A percentile compares a stretch with the other conserved stretches of the same genome.
Conservation (phyloP, 2,888 invertebrate genomes). For the Synanthedon formicaeformis region DNA sequence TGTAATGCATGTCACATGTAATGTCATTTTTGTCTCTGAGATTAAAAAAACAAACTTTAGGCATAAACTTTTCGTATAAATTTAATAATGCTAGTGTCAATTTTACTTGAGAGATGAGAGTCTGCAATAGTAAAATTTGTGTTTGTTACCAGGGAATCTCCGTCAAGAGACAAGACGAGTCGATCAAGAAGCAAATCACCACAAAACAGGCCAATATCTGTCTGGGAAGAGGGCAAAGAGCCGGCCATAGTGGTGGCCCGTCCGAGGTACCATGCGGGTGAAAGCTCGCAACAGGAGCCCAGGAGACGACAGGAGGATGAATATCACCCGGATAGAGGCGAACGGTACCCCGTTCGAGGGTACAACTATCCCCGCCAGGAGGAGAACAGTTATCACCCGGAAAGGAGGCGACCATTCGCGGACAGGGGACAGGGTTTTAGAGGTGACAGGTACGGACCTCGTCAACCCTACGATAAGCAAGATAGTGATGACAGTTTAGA, state of each 20-base stretch:
- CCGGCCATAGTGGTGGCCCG: conserved; percentile 10
- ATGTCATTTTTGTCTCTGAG: no score
- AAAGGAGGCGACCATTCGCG: conserved; percentile 26
- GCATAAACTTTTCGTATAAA: no score
- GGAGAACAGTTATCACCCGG: conserved; percentile 4
- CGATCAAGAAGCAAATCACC: conserved; percentile 41
- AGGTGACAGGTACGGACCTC: conserved; percentile 16
- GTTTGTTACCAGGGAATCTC: conserved; percentile 31
- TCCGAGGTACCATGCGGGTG: conserved; percentile 17
- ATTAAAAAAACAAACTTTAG: no score
- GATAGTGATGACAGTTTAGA: not conserved
- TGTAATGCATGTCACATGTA: no score
- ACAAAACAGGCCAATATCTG: conserved; percentile 24
- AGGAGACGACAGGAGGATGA: conserved; percentile 16
- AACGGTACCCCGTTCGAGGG: conserved; percentile 1
- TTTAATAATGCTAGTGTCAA: no score
- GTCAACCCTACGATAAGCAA: conserved; percentile 12
- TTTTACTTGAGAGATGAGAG: no score
- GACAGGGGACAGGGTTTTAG: conserved; percentile 32
- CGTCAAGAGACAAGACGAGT: conserved; percentile 28
- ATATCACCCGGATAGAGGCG: conserved; percentile 12
- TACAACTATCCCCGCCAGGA: not conserved
- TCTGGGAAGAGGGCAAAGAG: conserved; percentile 34
- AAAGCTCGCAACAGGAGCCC: conserved; percentile 5
- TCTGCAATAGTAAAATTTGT: not conserved